phyloP scores from a whole-genome alignment of 2,113 vertebrate genomes.

The Colossoma macropomum region DNA sequence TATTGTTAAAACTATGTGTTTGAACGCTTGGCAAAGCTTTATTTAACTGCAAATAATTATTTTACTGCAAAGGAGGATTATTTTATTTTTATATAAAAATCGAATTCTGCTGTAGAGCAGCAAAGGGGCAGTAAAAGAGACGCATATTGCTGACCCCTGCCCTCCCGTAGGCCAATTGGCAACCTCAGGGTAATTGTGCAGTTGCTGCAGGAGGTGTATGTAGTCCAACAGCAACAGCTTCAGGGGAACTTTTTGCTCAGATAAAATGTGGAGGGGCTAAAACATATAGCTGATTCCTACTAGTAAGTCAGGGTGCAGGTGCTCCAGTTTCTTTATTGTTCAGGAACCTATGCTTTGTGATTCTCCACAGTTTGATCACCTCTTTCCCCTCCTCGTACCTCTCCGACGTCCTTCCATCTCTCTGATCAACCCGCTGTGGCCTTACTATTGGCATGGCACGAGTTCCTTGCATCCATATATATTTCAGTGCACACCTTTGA shows the following conservation, averaged over 20 bases:
- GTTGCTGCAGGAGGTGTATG: conserved; percentile 27
- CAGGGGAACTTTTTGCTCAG: too few relatives aligned
- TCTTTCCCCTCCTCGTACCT: not conserved
- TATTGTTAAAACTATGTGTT: too few relatives aligned
- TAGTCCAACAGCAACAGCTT: conserved; percentile 19
- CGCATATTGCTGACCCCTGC: too few relatives aligned
- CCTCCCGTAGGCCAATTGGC: too few relatives aligned
- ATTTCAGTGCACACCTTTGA: not conserved
- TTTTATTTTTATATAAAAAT: too few relatives aligned
- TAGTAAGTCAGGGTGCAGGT: not conserved
- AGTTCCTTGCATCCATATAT: not conserved
- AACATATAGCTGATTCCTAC: too few relatives aligned
- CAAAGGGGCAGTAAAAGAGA: too few relatives aligned
- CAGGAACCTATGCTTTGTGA: not conserved
- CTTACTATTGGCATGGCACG: not conserved
- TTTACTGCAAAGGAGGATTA: too few relatives aligned
- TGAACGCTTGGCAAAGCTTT: too few relatives aligned
- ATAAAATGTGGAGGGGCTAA: too few relatives aligned
- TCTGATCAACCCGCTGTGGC: not conserved
- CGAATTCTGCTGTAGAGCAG: too few relatives aligned
- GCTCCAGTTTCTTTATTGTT: not conserved
- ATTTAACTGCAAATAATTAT: too few relatives aligned
- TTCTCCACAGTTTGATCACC: not conserved
- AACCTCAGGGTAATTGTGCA: not conserved
- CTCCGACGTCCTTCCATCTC: not conserved